Conservation (phyloP, 2,888 invertebrate genomes). For the Proisotoma minuta region DNA sequence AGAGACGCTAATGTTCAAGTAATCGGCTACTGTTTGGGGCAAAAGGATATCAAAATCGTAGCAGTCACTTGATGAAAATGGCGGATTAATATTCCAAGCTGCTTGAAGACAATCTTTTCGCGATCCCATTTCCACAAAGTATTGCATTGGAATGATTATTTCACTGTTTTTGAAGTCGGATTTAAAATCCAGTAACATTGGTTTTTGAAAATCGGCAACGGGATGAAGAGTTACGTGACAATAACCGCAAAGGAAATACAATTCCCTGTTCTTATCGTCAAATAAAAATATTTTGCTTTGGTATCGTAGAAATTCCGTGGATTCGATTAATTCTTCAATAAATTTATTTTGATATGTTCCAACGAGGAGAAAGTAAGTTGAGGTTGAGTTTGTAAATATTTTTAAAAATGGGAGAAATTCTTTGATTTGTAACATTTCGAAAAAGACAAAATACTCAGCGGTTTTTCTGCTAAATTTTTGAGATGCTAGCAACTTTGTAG, state of each 20-base stretch:
- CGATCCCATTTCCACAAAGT: neutral
- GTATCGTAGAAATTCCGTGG: neutral
- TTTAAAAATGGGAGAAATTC: neutral
- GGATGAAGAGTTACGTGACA: neutral
- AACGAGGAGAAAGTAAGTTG: neutral
- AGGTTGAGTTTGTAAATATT: neutral
- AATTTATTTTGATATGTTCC: neutral
- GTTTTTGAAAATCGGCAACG: too few relatives aligned
- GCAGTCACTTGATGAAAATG: neutral
- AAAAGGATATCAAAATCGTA: neutral
- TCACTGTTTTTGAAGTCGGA: neutral
- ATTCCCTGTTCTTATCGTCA: neutral
- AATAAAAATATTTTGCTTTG: neutral
- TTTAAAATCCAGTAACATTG: too few relatives aligned
- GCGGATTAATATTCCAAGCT: neutral
- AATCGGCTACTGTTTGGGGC: neutral
- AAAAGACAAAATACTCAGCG: neutral
- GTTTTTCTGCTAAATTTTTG: neutral
- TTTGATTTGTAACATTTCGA: neutral
- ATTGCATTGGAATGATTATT: neutral
- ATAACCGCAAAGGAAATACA: neutral
- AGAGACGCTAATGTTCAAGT: neutral
- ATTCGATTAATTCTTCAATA: neutral
- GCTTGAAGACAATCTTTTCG: neutral
- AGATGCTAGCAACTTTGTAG: neutral